phyloP scores from a whole-genome alignment of 2,888 invertebrate genomes.

The Plebejus melissa region DNA sequence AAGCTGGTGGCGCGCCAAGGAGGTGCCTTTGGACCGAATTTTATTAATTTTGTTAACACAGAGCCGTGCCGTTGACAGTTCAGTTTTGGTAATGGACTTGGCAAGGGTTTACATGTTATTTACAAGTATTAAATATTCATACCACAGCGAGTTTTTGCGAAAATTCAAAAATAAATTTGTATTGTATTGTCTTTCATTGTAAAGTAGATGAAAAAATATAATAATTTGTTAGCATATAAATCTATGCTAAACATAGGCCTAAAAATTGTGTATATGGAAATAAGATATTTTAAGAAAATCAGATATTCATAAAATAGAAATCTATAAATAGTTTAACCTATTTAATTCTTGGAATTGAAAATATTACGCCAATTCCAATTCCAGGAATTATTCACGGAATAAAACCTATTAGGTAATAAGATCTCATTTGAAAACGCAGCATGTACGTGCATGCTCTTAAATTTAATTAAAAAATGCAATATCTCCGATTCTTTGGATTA shows the following conservation, averaged over 20 bases:
- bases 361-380: background rate
- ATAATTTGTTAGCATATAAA: too few species aligned
- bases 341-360: background rate
- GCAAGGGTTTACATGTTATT: conserved; percentile 25
- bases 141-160: background rate
- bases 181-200: background rate
- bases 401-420: conserved; percentile 6
- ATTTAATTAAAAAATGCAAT: conserved; percentile 29
- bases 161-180: background rate
- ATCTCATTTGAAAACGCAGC: background rate
- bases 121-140: conserved; percentile 23
- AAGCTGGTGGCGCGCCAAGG: conserved; percentile 38
- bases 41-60: conserved; percentile 40
- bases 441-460: conserved; percentile 8
- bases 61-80: conserved; percentile 25
- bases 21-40: conserved; percentile 35
- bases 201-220: background rate
- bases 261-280: too few species aligned
- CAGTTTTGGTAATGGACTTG: conserved; percentile 24
- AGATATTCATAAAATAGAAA: too few species aligned
- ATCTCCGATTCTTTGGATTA: conserved; percentile 28
- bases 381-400: background rate
- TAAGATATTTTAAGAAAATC: too few species aligned
- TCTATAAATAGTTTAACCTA: background rate
- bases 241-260: too few species aligned